A percentile compares a stretch with the other conserved stretches of the same genome.
phyloP scores from a whole-genome alignment of 2,797 vertebrate genomes.

The Peromyscus nudipes region DNA sequence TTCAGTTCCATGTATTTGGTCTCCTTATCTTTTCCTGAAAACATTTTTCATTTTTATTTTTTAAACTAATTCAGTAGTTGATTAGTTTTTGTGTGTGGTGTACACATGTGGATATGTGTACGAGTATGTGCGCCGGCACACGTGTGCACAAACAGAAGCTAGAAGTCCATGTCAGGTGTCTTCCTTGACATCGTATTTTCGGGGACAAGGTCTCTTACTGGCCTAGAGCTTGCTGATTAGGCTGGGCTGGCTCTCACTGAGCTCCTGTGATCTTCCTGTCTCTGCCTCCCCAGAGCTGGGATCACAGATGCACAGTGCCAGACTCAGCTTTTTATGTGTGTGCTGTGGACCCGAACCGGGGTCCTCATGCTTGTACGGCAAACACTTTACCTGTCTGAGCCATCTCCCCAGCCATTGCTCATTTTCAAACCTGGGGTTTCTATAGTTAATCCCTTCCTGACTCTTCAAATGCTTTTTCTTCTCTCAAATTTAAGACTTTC shows the following conservation, averaged over 20 bases:
- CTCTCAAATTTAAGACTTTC: background rate
- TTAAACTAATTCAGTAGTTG: background rate
- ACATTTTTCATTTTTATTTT: background rate
- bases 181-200: no score
- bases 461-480: background rate
- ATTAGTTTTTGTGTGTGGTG: background rate
- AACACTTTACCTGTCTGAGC: background rate
- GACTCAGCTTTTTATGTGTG: background rate
- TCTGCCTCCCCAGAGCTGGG: background rate
- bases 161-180: background rate
- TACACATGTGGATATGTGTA: no score
- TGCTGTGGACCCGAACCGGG: background rate
- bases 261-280: background rate
- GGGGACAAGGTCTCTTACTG: background rate
- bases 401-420: background rate
- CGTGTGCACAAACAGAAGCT: background rate
- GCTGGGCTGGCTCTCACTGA: background rate
- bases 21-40: background rate
- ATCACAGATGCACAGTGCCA: background rate
- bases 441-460: background rate
- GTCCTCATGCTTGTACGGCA: background rate
- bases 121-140: background rate
- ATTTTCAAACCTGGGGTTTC: background rate
- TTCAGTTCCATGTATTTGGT: background rate
- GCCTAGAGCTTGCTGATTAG: background rate